These are phyloP conservation scores for Xylota sylvarum DNA, from an alignment of 2,888 invertebrate genomes.

Conservation along the genomic window DNA sequence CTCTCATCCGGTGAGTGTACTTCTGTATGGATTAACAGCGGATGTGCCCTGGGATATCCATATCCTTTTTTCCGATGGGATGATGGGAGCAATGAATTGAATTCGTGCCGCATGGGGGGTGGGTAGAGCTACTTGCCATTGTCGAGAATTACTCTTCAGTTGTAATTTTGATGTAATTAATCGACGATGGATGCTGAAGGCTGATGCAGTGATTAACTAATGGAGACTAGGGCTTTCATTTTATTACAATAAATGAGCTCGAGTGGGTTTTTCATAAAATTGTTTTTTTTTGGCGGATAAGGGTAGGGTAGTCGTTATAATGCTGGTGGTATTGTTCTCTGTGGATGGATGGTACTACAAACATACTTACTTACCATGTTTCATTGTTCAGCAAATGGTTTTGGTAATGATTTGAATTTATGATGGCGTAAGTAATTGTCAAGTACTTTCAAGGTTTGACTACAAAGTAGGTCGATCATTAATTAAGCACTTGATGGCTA, in stretches of 20 bases:
- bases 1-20: constrained; percentile 25
- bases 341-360: neutral
- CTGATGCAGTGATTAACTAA: neutral
- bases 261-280: constrained; percentile 22
- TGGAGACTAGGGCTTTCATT: neutral
- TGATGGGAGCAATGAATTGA: constrained; percentile 16
- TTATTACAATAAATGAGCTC: constrained; percentile 14
- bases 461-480: too few relatives aligned
- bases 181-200: constrained; percentile 13
- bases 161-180: constrained; percentile 47
- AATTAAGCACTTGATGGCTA: too few relatives aligned
- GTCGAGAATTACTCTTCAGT: constrained; percentile 18
- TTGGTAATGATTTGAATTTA: too few relatives aligned
- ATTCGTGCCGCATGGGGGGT: neutral
- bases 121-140: neutral
- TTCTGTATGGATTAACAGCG: constrained; percentile 30
- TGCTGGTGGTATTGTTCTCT: constrained; percentile 4
- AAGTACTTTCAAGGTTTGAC: too few relatives aligned
- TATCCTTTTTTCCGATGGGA: constrained; percentile 32
- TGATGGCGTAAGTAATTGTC: too few relatives aligned
- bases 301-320: neutral
- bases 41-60: constrained; percentile 41
- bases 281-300: neutral
- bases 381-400: neutral
- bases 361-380: too few relatives aligned